These are phyloP conservation scores for Seira musarum DNA, from an alignment of 2,888 invertebrate species.

Conservation along the genomic window DNA sequence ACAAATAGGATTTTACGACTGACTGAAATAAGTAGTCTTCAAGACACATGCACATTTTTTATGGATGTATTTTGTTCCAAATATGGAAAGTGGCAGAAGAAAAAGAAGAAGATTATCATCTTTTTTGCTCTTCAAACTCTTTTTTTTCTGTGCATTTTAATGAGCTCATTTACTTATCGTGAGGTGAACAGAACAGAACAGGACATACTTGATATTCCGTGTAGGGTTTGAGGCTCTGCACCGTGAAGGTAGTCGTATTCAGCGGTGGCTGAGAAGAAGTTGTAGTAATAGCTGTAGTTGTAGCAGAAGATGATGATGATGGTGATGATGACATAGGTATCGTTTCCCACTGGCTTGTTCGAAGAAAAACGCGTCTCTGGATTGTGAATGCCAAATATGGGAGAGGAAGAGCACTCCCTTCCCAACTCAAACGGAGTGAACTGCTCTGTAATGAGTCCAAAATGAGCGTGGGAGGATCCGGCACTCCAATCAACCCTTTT, in stretches of 20 bases:
- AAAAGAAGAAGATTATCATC: background rate
- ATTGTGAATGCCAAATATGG: slow-evolving; percentile 67
- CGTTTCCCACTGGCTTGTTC: slow-evolving; percentile 66
- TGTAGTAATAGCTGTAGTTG: too few species aligned
- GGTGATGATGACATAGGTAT: slow-evolving; percentile 53
- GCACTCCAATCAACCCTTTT: slow-evolving; percentile 64
- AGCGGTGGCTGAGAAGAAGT: slow-evolving; percentile 54
- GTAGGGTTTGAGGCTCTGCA: slow-evolving; percentile 87
- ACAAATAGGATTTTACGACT: slow-evolving; percentile 24
- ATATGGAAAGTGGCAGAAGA: slow-evolving; percentile 36
- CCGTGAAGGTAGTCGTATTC: slow-evolving; percentile 76
- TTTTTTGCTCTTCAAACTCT: slow-evolving; percentile 22
- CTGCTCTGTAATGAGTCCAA: slow-evolving; percentile 66
- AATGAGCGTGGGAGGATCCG: slow-evolving; percentile 67
- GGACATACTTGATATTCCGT: slow-evolving; percentile 87
- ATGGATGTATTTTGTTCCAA: slow-evolving; percentile 27
- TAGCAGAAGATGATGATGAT: too few species aligned
- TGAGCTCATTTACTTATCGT: background rate
- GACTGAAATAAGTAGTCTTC: too few species aligned
- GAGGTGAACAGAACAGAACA: background rate
- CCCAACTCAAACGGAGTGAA: slow-evolving; percentile 68
- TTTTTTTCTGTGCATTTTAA: slow-evolving; percentile 34
- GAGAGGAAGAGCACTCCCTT: slow-evolving; percentile 63
- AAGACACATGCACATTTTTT: background rate
- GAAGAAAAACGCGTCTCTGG: slow-evolving; percentile 63